A percentile compares a stretch with the other conserved stretches of the same genome.
Evolutionary conservation across 2,888 invertebrate species (phyloP).

Genomic region (Spialia ferax): DNA sequence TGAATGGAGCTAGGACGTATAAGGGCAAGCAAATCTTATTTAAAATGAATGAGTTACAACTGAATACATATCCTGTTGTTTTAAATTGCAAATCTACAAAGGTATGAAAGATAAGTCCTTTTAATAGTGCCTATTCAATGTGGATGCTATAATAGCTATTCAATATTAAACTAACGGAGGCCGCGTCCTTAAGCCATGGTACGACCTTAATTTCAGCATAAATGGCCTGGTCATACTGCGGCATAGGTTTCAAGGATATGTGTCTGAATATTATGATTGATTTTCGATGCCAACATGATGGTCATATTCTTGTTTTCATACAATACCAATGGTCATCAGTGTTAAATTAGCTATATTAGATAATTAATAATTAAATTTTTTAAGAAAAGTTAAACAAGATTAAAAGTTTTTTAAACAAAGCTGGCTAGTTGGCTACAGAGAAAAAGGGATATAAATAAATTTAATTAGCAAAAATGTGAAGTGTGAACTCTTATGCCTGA

Average conservation of each 20-base stretch:
- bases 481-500: no score
- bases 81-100: constrained; percentile 7
- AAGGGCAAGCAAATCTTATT: no score
- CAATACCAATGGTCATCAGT: no score
- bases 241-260: constrained; percentile 15
- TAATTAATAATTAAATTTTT: no score
- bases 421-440: no score
- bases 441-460: no score
- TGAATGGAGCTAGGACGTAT: no score
- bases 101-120: background rate
- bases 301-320: background rate
- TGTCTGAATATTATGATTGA: constrained; percentile 10
- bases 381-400: no score
- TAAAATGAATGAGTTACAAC: no score
- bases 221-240: constrained; percentile 1
- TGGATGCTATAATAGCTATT: constrained; percentile 20
- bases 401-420: background rate
- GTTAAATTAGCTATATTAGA: no score
- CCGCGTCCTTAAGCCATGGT: background rate
- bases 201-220: constrained; percentile 16
- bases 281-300: background rate
- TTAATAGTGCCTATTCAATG: constrained; percentile 5
- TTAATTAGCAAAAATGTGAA: no score
- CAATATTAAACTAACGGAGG: constrained; percentile 4
- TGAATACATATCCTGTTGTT: background rate